These are phyloP conservation scores for Olivierus martensii DNA, from an alignment of 1,140 invertebrate species.

Conservation along the genomic window DNA sequence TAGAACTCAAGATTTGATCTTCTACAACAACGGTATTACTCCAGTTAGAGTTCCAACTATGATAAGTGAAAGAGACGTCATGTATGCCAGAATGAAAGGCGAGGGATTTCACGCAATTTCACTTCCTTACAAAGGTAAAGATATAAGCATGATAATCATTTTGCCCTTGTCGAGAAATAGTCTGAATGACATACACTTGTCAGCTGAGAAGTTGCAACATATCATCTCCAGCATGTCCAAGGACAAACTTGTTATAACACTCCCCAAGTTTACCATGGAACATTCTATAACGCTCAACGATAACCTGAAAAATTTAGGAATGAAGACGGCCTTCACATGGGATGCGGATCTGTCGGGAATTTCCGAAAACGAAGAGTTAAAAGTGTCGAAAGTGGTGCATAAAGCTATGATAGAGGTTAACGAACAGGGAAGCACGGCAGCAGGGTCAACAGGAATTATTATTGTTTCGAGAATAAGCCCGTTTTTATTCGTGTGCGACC, in stretches of 20 bases:
- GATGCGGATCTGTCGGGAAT: not conserved
- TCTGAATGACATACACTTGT: not conserved
- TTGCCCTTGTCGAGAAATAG: not conserved
- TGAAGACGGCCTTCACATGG: not conserved
- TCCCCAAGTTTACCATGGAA: not conserved
- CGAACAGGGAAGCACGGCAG: not conserved
- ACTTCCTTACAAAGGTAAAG: not conserved
- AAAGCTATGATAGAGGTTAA: not conserved
- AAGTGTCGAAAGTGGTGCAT: not conserved
- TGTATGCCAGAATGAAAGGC: too few relatives aligned
- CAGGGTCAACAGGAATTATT: not conserved
- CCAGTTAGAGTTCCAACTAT: too few relatives aligned
- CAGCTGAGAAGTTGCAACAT: not conserved
- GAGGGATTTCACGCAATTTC: not conserved
- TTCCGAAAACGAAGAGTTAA: not conserved
- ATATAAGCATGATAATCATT: not conserved
- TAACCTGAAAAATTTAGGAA: not conserved
- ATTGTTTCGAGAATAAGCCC: not conserved
- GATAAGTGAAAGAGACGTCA: too few relatives aligned
- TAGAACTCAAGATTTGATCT: too few relatives aligned
- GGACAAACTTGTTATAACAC: not conserved
- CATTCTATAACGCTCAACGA: not conserved
- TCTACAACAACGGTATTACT: too few relatives aligned
- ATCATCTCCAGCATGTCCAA: not conserved
- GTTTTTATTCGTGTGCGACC: constrained; percentile 27